Conservation (phyloP, 2,888 invertebrate genomes). For the Drosophila basisetae region DNA sequence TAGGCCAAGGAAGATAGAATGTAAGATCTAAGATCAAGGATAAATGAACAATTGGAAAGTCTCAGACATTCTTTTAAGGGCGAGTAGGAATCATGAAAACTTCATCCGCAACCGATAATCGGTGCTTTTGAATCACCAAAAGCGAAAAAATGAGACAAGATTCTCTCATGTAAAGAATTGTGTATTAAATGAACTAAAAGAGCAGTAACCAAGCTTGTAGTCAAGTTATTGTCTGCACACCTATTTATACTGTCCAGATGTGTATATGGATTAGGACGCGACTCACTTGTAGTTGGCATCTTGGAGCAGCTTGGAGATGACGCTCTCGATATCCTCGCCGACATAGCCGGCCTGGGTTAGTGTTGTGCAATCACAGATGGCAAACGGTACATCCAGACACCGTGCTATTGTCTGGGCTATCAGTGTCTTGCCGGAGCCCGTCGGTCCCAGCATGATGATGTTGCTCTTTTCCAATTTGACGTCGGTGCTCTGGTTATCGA, state of each 20-base stretch:
- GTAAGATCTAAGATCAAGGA: not conserved
- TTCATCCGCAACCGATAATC: not conserved
- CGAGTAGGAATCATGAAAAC: not conserved
- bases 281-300: conserved; percentile 95
- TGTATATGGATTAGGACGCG: conserved; percentile 29
- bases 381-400: conserved; percentile 99
- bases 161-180: not conserved
- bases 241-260: not conserved
- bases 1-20: not conserved
- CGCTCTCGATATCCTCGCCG: conserved; percentile 99
- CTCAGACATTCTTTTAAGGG: not conserved
- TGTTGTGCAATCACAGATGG: conserved; percentile 99
- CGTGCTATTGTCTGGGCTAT: conserved; percentile 98
- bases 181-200: not conserved
- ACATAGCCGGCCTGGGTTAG: conserved; percentile 98
- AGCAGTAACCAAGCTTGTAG: not conserved
- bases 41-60: not conserved
- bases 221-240: not conserved
- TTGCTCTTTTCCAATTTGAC: conserved; percentile 97
- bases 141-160: not conserved
- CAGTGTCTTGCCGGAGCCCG: conserved; percentile 98
- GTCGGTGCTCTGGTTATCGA: conserved; percentile 93
- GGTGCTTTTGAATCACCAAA: not conserved
- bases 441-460: conserved; percentile 97
- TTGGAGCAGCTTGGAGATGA: conserved; percentile 97